Evolutionary conservation across 2,797 vertebrate species (phyloP).

Genomic region (Tympanoctomys barrerae): DNA sequence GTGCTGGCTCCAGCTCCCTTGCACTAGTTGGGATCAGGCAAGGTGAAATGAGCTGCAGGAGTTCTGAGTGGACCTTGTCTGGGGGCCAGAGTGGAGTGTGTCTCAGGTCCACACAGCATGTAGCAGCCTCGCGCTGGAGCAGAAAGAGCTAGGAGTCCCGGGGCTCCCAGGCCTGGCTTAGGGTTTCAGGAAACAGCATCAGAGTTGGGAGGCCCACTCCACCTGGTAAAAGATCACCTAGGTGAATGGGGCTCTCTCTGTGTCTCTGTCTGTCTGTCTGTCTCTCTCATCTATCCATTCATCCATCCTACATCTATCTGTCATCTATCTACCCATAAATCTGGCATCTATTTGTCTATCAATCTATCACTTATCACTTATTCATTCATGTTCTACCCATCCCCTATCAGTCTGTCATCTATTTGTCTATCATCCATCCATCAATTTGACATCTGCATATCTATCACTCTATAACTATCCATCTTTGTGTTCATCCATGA

Average conservation of each 20-base stretch:
- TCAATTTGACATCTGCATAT: not conserved
- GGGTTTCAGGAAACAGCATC: not conserved
- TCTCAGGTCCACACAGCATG: conserved; percentile 9
- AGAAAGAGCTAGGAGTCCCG: not conserved
- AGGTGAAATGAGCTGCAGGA: not conserved
- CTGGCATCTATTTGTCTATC: not conserved
- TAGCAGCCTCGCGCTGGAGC: not conserved
- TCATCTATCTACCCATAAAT: no score
- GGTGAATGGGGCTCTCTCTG: not conserved
- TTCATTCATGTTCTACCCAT: not conserved
- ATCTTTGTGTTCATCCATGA: not conserved
- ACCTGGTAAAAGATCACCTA: not conserved
- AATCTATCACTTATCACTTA: not conserved
- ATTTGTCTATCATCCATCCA: not conserved
- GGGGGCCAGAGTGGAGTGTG: not conserved
- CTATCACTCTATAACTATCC: not conserved
- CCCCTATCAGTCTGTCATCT: not conserved
- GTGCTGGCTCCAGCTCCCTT: conserved; percentile 14
- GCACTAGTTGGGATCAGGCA: conserved; percentile 53
- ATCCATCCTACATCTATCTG: not conserved
- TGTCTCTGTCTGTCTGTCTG: not conserved
- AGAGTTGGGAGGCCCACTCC: not conserved
- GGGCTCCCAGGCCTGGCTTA: not conserved
- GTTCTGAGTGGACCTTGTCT: not conserved
- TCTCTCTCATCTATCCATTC: not conserved